Conservation (phyloP, 2,113 vertebrate species). For the Gasterosteus nipponicus region DNA sequence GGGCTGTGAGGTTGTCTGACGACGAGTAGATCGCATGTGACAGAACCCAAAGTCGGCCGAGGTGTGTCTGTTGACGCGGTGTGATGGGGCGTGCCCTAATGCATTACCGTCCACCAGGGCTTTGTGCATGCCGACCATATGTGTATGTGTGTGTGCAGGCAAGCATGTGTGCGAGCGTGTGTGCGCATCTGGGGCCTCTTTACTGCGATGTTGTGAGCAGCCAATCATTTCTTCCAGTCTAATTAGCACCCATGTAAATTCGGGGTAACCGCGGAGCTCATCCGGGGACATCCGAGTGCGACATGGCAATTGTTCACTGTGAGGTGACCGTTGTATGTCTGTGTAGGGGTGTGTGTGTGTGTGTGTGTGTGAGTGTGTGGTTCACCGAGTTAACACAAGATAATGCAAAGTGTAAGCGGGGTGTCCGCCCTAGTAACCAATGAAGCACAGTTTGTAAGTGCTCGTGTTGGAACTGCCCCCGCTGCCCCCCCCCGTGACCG, state of each 20-base stretch:
- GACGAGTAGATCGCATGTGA: constrained; percentile 73
- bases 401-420: constrained; percentile 39
- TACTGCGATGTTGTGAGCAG: constrained; percentile 76
- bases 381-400: constrained; percentile 36
- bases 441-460: constrained; percentile 21
- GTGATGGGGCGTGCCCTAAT: constrained; percentile 71
- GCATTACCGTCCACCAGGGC: constrained; percentile 71
- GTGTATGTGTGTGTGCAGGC: constrained; percentile 21
- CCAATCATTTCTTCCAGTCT: constrained; percentile 82
- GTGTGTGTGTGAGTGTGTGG: constrained; percentile 19
- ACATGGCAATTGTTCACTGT: constrained; percentile 56
- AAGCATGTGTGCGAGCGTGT: constrained; percentile 18
- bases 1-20: constrained; percentile 59
- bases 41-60: constrained; percentile 63
- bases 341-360: constrained; percentile 23
- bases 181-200: constrained; percentile 65
- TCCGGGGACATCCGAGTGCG: constrained; percentile 59
- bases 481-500: neutral
- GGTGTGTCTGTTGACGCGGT: constrained; percentile 73
- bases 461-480: neutral
- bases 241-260: constrained; percentile 80
- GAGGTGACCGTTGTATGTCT: neutral
- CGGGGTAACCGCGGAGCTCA: constrained; percentile 58
- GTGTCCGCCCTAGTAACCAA: constrained; percentile 51
- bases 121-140: constrained; percentile 57